Evolutionary conservation across 2,888 invertebrate species (phyloP).

Genomic region (Gnatocerus cornutus): DNA sequence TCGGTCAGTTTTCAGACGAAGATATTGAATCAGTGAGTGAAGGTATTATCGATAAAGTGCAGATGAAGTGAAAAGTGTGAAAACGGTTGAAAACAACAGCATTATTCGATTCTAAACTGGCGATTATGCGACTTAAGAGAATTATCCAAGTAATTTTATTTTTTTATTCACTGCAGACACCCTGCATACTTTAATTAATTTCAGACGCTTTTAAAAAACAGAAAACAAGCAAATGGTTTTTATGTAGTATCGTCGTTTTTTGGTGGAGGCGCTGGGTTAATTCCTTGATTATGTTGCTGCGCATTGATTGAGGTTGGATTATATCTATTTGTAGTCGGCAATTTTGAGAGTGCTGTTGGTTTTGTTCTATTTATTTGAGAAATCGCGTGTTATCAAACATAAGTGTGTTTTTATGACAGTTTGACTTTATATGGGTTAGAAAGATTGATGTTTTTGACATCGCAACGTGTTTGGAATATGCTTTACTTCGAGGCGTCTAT

Average conservation of each 20-base stretch:
- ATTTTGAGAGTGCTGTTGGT: constrained; percentile 15
- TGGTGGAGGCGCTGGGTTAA: constrained; percentile 32
- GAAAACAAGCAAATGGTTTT: constrained; percentile 11
- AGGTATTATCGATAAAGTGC: constrained; percentile 31
- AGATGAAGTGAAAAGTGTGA: neutral
- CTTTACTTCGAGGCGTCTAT: constrained; percentile 21
- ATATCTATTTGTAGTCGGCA: constrained; percentile 25
- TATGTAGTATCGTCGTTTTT: constrained; percentile 13
- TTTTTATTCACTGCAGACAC: constrained; percentile 22
- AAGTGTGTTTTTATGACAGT: constrained; percentile 51
- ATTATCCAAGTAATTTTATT: constrained; percentile 31
- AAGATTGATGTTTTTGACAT: constrained; percentile 50
- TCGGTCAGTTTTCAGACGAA: constrained; percentile 17
- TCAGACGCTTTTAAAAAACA: constrained; percentile 24
- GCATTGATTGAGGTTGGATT: constrained; percentile 14
- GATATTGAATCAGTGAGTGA: constrained; percentile 23
- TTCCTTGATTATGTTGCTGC: constrained; percentile 15
- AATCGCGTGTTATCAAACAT: constrained; percentile 49
- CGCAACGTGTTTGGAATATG: constrained; percentile 50
- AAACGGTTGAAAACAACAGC: constrained; percentile 22
- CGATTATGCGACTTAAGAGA: constrained; percentile 28
- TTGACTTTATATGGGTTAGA: constrained; percentile 50
- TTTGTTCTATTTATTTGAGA: constrained; percentile 47
- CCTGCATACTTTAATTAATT: constrained; percentile 33
- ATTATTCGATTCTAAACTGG: constrained; percentile 25